Conservation (phyloP, 1,140 invertebrate species). For the Aleiodes sp. region DNA sequence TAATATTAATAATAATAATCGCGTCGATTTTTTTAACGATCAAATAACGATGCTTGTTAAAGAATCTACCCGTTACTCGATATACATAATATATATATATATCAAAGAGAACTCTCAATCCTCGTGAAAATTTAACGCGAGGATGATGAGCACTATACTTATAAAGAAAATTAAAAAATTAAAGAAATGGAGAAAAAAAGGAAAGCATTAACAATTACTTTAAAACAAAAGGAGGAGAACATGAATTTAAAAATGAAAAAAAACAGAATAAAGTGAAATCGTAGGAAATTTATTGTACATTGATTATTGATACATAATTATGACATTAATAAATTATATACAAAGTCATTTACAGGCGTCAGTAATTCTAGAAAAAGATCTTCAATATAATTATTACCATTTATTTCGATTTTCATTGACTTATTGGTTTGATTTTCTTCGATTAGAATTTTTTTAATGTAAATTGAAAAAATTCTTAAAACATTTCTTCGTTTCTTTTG, state of each 20-base stretch:
- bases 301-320: constrained; percentile 66
- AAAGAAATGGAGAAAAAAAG: constrained; percentile 22
- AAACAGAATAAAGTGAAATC: constrained; percentile 42
- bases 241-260: constrained; percentile 31
- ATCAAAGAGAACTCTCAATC: constrained; percentile 32
- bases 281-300: constrained; percentile 66
- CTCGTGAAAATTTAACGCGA: constrained; percentile 21
- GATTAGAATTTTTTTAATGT: too few relatives aligned
- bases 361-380: constrained; percentile 36
- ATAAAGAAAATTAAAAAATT: constrained; percentile 30
- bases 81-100: constrained; percentile 2
- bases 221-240: constrained; percentile 30
- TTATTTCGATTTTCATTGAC: neutral
- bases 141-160: constrained; percentile 22
- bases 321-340: constrained; percentile 67
- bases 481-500: too few relatives aligned
- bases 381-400: constrained; percentile 5
- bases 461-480: too few relatives aligned
- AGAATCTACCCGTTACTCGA: constrained; percentile 36
- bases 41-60: constrained; percentile 39
- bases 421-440: constrained; percentile 31
- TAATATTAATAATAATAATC: constrained; percentile 32
- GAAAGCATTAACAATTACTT: too few relatives aligned
- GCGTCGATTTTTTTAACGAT: constrained; percentile 36
- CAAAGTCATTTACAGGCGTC: constrained; percentile 55